A percentile compares a stretch with the other conserved stretches of the same genome.
Evolutionary conservation across 2,113 vertebrate genomes (phyloP).

Genomic region (rat (Rattus norvegicus)): DNA sequence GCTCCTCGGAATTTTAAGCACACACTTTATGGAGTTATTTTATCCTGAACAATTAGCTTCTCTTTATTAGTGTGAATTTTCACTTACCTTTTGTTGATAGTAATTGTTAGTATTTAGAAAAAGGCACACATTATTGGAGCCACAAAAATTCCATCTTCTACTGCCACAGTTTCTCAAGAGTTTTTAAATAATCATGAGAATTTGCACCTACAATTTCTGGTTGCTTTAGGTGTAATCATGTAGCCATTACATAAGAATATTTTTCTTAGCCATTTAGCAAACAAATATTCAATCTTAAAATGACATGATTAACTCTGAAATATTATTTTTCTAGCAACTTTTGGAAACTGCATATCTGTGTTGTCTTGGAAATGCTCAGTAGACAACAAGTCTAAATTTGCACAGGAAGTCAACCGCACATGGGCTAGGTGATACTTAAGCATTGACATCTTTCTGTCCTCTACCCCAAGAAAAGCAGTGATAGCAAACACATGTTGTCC

Average conservation of each 20-base stretch:
- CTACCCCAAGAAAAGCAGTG: neutral
- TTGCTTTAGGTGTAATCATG: neutral
- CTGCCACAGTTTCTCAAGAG: neutral
- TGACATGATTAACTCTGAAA: neutral
- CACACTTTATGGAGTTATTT: neutral
- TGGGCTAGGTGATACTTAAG: neutral
- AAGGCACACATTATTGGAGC: neutral
- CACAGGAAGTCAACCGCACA: neutral
- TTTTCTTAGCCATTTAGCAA: neutral
- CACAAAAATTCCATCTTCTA: conserved; percentile 8
- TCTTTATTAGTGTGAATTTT: neutral
- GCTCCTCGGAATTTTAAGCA: neutral
- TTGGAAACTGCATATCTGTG: neutral
- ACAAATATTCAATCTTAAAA: conserved; percentile 50
- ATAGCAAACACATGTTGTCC: neutral
- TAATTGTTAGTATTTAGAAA: conserved; percentile 55
- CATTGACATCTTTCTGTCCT: neutral
- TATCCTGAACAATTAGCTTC: conserved; percentile 3
- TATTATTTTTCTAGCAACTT: neutral
- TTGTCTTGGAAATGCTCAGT: neutral
- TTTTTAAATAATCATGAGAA: conserved; percentile 4
- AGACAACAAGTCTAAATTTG: neutral
- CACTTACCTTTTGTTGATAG: neutral
- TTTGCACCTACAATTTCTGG: neutral
- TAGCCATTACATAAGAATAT: neutral